Evolutionary conservation across 2,797 vertebrate genomes (phyloP).

Genomic region (Rhinophrynus dorsalis): DNA sequence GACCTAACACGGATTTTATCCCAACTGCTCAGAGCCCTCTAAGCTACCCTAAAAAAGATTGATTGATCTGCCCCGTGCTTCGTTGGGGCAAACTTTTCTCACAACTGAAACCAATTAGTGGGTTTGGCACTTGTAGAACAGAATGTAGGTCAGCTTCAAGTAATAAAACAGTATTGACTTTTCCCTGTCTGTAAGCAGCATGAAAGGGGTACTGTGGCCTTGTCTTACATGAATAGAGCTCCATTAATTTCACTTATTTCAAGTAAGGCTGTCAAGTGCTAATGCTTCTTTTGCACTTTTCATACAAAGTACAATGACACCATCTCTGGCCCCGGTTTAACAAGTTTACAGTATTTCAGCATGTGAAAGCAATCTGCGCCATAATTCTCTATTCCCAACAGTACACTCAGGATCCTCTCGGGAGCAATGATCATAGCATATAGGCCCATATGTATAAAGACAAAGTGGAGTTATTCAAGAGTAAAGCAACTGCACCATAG

Average conservation of each 20-base stretch:
- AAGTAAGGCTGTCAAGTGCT: constrained; percentile 84
- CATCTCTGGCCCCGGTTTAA: constrained; percentile 67
- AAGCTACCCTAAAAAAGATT: constrained; percentile 78
- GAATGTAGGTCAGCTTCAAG: constrained; percentile 88
- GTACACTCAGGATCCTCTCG: constrained; percentile 54
- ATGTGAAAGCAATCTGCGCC: constrained; percentile 62
- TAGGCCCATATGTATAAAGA: no score
- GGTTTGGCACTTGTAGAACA: constrained; percentile 83
- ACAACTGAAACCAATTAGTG: constrained; percentile 88
- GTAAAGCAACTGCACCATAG: no score
- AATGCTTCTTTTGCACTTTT: constrained; percentile 85
- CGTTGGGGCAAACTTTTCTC: constrained; percentile 81
- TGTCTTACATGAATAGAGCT: constrained; percentile 87
- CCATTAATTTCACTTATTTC: constrained; percentile 94
- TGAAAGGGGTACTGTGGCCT: constrained; percentile 86
- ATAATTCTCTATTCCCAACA: constrained; percentile 73
- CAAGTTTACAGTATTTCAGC: constrained; percentile 79
- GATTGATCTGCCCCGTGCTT: constrained; percentile 81
- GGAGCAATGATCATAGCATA: no score
- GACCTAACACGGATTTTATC: constrained; percentile 63
- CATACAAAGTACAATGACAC: constrained; percentile 79
- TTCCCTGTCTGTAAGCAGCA: constrained; percentile 87
- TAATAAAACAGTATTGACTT: constrained; percentile 95
- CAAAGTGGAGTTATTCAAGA: no score
- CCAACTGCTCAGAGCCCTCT: constrained; percentile 65